Conservation (phyloP, 2,888 invertebrate species). For the Monopis laevigella region DNA sequence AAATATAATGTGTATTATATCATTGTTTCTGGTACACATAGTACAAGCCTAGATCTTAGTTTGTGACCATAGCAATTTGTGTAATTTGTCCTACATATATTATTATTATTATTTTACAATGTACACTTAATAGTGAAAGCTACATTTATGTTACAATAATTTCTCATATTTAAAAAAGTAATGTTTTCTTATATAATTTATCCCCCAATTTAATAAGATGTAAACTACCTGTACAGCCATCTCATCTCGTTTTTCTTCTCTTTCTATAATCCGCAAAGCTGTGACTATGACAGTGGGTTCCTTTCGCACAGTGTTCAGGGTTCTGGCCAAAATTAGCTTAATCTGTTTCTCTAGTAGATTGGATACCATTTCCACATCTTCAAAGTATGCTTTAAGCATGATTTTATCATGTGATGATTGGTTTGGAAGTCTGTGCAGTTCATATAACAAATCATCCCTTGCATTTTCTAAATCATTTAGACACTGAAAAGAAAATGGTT, state of each 20-base stretch:
- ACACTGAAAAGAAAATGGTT: conserved; percentile 70
- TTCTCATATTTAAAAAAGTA: no score
- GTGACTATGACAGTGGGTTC: conserved; percentile 96
- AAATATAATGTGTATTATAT: no score
- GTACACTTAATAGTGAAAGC: no score
- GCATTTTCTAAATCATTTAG: conserved; percentile 96
- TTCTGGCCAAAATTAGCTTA: conserved; percentile 86
- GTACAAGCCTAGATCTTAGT: no score
- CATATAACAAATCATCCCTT: conserved; percentile 93
- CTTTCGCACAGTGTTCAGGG: conserved; percentile 92
- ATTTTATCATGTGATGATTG: conserved; percentile 90
- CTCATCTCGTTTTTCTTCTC: conserved; percentile 95
- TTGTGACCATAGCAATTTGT: no score
- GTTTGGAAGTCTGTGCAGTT: conserved; percentile 92
- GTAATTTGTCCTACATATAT: no score
- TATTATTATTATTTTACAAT: no score
- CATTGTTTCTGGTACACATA: no score
- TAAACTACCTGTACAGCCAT: conserved; percentile 75
- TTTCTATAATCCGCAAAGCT: conserved; percentile 93
- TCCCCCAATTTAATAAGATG: no score
- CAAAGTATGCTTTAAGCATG: conserved; percentile 95
- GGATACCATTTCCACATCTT: conserved; percentile 92
- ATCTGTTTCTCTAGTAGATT: conserved; percentile 91
- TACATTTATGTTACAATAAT: no score
- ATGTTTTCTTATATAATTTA: no score